Evolutionary conservation across 2,113 vertebrate genomes (phyloP), one percentile per base, ranked within the genome.

Genomic region (Nasalis larvatus): DNA sequence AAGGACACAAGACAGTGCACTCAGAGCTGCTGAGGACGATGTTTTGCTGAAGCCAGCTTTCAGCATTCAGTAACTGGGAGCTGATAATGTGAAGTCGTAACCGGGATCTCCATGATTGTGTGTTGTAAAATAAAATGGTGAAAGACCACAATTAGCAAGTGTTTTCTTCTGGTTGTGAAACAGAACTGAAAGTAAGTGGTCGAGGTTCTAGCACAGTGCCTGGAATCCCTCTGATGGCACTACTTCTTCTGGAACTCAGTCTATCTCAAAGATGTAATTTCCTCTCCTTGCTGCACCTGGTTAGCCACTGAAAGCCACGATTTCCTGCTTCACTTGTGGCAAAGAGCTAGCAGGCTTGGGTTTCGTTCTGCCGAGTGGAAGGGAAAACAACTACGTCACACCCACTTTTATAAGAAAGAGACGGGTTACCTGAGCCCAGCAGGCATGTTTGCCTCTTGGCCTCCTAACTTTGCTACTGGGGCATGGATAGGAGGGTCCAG

Each of bases 41-140:
- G 35, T 35, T 52, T 23, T 14, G 18, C 45, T 27, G 8, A 45
- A 20, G 37, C 4, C 1, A 0, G 42, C 27, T 45, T 42, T 56
- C 6, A 5, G 35, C 32, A 1, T 40, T 45, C 6, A 13, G 25
- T 35, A 27, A 58, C 4, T 2, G 25, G 52, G 52, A 74, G 21
- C 16, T 10, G 1, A 4, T 32, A 42, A 37, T 4, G 9, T n/a
- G 11, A 74, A 17, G 13, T 23, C 20, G 14, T 40, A 21, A 27
- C 5, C 0, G 37, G 52, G 47, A 18, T 37, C 54, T 88, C 73
- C 21, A 30, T 0, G 0, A 18, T 69, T 91, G 17, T 20, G 68
- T 92, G 21, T 30, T 86, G 37, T 93, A 45, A 94, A 97, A 96
- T 94, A 96, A 96, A 98, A 80, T 52, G 69, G 20, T 12, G 30